These are phyloP conservation scores for Prinia subflava DNA, from an alignment of 2,113 vertebrate species.

Conservation along the genomic window DNA sequence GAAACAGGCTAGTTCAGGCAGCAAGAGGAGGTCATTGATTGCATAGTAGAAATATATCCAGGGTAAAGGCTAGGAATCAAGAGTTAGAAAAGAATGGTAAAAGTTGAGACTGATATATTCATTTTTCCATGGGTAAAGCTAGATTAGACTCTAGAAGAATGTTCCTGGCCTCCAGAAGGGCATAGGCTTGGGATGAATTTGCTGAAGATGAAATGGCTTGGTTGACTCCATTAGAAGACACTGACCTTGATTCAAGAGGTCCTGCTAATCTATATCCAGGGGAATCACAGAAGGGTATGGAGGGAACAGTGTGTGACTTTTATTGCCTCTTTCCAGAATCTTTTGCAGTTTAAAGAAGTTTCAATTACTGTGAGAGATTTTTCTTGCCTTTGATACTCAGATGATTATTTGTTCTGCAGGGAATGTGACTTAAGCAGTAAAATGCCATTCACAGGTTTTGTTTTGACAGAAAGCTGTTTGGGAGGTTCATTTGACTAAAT, in stretches of 20 bases:
- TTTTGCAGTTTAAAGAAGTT: not conserved
- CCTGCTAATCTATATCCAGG: not conserved
- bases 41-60: not conserved
- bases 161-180: not conserved
- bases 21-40: not conserved
- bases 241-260: not conserved
- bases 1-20: not conserved
- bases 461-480: not conserved
- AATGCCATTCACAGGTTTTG: not conserved
- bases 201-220: not conserved
- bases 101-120: not conserved
- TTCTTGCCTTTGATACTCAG: not conserved
- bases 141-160: not conserved
- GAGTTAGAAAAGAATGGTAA: not conserved
- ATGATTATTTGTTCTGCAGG: not conserved
- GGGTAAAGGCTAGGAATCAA: not conserved
- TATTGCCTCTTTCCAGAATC: not conserved
- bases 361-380: not conserved
- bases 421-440: not conserved
- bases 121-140: not conserved
- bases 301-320: not conserved
- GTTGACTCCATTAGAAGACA: not conserved
- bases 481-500: not conserved
- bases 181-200: not conserved
- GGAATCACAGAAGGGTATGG: not conserved